These are phyloP conservation scores for Oreochromis tanganicae DNA, from an alignment of 2,113 vertebrate species.

Conservation along the genomic window DNA sequence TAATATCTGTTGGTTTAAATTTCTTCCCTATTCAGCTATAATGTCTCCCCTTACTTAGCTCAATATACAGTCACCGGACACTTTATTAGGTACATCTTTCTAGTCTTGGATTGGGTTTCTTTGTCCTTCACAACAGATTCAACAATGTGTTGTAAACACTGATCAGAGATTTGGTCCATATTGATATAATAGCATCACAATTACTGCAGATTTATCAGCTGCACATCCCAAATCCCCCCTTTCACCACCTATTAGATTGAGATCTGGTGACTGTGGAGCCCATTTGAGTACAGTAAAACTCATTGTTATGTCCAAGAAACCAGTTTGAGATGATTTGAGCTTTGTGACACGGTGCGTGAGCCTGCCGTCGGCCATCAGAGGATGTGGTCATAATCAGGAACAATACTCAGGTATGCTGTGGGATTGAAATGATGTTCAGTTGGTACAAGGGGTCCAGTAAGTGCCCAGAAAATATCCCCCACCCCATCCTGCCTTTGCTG, in stretches of 20 bases:
- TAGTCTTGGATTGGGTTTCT: neutral
- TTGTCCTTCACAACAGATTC: rapidly evolving
- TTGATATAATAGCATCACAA: neutral
- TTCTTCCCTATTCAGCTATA: neutral
- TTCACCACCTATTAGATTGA: neutral
- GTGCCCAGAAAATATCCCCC: neutral
- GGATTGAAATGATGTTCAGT: neutral
- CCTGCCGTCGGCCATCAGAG: neutral
- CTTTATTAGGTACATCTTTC: neutral
- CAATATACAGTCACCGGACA: rapidly evolving
- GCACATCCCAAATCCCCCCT: neutral
- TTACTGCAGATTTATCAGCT: neutral
- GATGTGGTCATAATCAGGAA: neutral
- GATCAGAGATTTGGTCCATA: neutral
- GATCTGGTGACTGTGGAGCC: neutral
- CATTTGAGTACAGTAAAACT: neutral
- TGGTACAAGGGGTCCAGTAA: neutral
- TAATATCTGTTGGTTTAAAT: neutral
- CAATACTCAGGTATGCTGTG: neutral
- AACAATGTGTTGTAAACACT: rapidly evolving
- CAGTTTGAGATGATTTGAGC: neutral
- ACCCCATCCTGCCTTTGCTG: neutral
- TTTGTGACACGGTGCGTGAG: neutral
- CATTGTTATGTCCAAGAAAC: rapidly evolving
- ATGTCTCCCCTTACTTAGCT: neutral